Percentiles rank a stretch among this genome's conserved stretches.
phyloP scores from a whole-genome alignment of 2,888 invertebrate species.

The Drosophila melanosoma region DNA sequence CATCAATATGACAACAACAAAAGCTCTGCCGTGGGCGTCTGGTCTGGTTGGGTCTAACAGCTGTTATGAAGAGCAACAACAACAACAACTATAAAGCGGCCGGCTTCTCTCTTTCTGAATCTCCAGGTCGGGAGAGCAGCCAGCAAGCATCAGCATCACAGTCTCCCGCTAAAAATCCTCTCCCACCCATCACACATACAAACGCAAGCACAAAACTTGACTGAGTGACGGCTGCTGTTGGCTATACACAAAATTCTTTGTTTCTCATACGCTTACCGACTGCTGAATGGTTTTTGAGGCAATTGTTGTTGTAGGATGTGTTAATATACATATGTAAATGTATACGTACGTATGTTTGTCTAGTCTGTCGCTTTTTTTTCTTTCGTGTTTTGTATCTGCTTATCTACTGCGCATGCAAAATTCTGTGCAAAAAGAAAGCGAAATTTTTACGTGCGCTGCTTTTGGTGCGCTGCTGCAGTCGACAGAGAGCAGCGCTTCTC shows the following conservation, averaged over 20 bases:
- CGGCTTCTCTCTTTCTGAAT: conserved; percentile 38
- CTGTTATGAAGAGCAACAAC: conserved; percentile 55
- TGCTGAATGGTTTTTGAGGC: conserved; percentile 59
- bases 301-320: conserved; percentile 43
- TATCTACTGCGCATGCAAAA: conserved; percentile 80
- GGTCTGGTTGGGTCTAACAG: conserved; percentile 61
- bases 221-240: conserved; percentile 11
- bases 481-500: conserved; percentile 22
- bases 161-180: conserved; percentile 37
- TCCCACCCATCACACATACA: conserved; percentile 7
- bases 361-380: conserved; percentile 34
- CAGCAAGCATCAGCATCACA: conserved; percentile 36
- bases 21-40: conserved; percentile 45
- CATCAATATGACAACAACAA: conserved; percentile 27
- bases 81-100: conserved; percentile 14
- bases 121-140: conserved; percentile 27
- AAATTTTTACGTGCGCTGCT: conserved; percentile 63
- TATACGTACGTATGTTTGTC: conserved; percentile 15
- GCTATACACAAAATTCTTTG: conserved; percentile 46
- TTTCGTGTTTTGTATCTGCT: conserved; percentile 42
- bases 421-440: conserved; percentile 80
- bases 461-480: conserved; percentile 28
- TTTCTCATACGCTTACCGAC: conserved; percentile 33
- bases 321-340: conserved; percentile 31
- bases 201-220: conserved; percentile 3